Conservation (phyloP, 2,113 vertebrate genomes). For the Xiphophorus maculatus region DNA sequence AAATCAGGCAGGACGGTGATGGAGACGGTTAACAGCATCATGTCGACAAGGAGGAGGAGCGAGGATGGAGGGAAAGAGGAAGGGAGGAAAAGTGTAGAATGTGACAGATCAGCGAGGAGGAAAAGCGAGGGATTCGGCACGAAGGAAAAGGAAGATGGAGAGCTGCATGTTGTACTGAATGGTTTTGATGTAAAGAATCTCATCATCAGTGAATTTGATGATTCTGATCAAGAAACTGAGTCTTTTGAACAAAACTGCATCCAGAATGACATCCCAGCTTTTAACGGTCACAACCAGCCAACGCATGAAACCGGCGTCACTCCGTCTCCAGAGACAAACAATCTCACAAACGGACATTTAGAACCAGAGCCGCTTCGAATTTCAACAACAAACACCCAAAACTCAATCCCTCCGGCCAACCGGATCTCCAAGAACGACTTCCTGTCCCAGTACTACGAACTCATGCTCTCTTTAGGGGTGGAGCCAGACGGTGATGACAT, state of each 20-base stretch:
- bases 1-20: conserved; percentile 39
- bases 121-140: conserved; percentile 32
- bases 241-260: not conserved
- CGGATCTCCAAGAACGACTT: conserved; percentile 75
- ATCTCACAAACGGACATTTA: conserved; percentile 29
- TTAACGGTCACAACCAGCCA: not conserved
- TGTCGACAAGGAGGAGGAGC: conserved; percentile 52
- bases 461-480: conserved; percentile 85
- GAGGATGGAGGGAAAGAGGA: conserved; percentile 55
- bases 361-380: not conserved
- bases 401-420: not conserved
- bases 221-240: not conserved
- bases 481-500: conserved; percentile 66
- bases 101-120: conserved; percentile 12
- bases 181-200: conserved; percentile 54
- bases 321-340: not conserved
- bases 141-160: conserved; percentile 25
- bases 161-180: conserved; percentile 49
- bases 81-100: conserved; percentile 33
- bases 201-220: conserved; percentile 27
- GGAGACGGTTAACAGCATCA: conserved; percentile 60
- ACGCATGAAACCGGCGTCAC: not conserved
- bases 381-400: not conserved
- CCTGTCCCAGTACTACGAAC: conserved; percentile 85
- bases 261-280: not conserved